Base-by-base conservation (phyloP, 1,140 invertebrate species). In the Penaeus indicus region DNA sequence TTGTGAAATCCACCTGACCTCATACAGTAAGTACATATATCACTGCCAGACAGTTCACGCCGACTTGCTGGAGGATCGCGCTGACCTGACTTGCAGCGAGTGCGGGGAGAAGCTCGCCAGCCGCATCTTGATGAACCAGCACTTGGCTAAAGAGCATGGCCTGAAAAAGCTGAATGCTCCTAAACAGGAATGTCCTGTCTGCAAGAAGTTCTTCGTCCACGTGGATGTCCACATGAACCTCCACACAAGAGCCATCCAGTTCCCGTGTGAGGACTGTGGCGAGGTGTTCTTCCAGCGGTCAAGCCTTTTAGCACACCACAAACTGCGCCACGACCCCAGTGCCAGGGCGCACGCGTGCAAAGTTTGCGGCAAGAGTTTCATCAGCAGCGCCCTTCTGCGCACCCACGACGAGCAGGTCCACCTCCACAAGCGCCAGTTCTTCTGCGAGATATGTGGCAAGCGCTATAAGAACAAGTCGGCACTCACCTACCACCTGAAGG, bases 371-470 rank as follows among this genome's bases (percentile, higher is more conserved):
- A 88, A 88, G 63, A 38, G 82, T 62, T 88, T 88, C 61, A 79
- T 88, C 61, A 88, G 81, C 5, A 88, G 62, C 32, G 84, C 87
- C 4, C 60, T 88, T 22, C 62, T 88, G 27, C 67, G 69, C 8
- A 47, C 61, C 16, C 87, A 88, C 25, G 72, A 88, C 27, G 87
- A 88, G 21, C 87, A 84, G 75, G 87, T 84, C 25, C 87, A 88
- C 60, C 75, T 84, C n/a, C 67, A 88, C 18, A 94, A 94, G 85
- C 92, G 94, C 75, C 94, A 94, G 25, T 94, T 94, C 92, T 92
- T 93, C 90, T 95, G 94, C 90, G 92, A 93, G 69, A 91, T 94
- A 42, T 95, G 94, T 89, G 93, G 93, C 42, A 91, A 94, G 16
- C 77, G 93, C 38, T 95, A 95, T 91, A 92, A 94, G 85, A 93